Percentiles rank a stretch among this genome's conserved stretches.
Conservation (phyloP, 2,113 vertebrate species). For the Atrichornis clamosus region DNA sequence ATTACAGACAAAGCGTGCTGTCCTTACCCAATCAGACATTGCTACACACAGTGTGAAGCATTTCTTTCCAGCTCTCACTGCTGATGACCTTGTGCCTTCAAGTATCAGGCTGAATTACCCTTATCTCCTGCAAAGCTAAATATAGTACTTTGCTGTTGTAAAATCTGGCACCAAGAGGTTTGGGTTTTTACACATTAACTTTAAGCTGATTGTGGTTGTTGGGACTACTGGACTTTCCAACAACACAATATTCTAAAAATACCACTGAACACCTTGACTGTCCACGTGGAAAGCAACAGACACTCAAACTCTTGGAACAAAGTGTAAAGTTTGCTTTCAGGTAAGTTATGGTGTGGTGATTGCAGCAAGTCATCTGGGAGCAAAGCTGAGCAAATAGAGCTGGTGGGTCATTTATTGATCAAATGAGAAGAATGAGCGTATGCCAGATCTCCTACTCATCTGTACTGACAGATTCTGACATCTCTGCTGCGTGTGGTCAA, state of each 20-base stretch:
- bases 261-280: not conserved
- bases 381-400: not conserved
- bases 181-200: not conserved
- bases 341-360: not conserved
- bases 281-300: not conserved
- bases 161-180: not conserved
- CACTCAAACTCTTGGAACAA: not conserved
- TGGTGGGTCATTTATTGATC: not conserved
- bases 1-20: not conserved
- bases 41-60: not conserved
- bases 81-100: not conserved
- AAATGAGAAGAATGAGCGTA: not conserved
- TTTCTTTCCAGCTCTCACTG: not conserved
- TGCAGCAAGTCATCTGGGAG: not conserved
- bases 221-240: not conserved
- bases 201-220: not conserved
- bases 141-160: not conserved
- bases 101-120: not conserved
- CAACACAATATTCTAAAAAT: not conserved
- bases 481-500: not conserved
- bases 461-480: not conserved
- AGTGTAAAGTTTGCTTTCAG: not conserved
- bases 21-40: not conserved
- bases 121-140: constrained; percentile 23
- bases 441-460: not conserved